Base-by-base conservation (phyloP, 1,140 invertebrate species). In the Phthorimaea operculella region DNA sequence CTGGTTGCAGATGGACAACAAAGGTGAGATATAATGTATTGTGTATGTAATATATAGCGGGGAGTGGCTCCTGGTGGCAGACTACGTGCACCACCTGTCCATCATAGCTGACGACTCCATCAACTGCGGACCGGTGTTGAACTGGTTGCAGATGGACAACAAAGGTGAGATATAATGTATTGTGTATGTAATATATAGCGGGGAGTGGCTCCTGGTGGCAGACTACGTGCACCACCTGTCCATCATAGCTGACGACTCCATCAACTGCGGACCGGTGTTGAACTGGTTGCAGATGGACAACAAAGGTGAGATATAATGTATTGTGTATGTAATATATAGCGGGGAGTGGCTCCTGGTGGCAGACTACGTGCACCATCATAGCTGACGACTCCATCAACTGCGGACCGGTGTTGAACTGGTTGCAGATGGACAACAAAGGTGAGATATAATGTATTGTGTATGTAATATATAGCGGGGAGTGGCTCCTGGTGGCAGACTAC, bases 201-300 rank as follows among this genome's bases (percentile, higher is more conserved):
- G n/a, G n/a, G n/a, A n/a, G n/a, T n/a, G n/a, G n/a, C n/a, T n/a
- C n/a, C 85, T 91, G 56, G 77, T 94, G 42, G 85, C 84, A 1
- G 87, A 89, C 63, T 99, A 99, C 85, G 86, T 98, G 57, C 89
- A 89, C 55, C 89, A 95, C 42, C 92, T 99, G 74, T 95, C 94
- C 14, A 89, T 90, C 65, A 92, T 99, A 11, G 95, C 94, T 17
- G 95, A 96, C 58, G 93, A 96, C 73, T 92, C 96, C 60, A 90
- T 99, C 63, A 99, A 97, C 72, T 99, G 98, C 85, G 97, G 96
- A 15, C 96, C 97, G 0, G 94, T 98, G 3, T 88, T 99, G 17
- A 98, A 96, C 79, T 99, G 97, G 97, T 87, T 98, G 64, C 93
- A 96, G 81, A 87, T 95, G 82, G 93, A 95, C 70, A 95, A 96